Conservation (phyloP, 2,888 invertebrate genomes). For the Perizoma affinitatum region DNA sequence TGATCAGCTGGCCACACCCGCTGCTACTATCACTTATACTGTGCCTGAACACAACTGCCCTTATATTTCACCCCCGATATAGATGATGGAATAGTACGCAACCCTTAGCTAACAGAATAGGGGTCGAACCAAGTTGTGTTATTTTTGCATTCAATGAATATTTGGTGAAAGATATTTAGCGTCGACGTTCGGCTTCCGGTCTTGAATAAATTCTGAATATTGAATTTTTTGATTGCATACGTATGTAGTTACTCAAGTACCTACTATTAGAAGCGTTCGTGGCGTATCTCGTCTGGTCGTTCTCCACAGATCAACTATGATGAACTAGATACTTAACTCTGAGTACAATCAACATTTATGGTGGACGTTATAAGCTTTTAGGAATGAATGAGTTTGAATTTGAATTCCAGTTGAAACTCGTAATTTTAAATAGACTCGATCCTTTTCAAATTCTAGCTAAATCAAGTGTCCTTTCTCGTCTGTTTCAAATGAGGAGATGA, state of each 20-base stretch:
- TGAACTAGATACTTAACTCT: too few relatives aligned
- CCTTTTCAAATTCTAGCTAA: too few relatives aligned
- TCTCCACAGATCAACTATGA: too few relatives aligned
- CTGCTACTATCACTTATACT: constrained; percentile 22
- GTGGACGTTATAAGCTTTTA: too few relatives aligned
- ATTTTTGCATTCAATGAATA: constrained; percentile 21
- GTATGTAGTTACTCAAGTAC: neutral
- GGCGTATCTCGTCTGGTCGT: too few relatives aligned
- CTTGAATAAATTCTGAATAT: constrained; percentile 26
- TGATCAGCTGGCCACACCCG: constrained; percentile 77
- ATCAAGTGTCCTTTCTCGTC: too few relatives aligned
- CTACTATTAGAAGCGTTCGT: too few relatives aligned
- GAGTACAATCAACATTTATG: too few relatives aligned
- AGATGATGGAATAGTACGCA: constrained; percentile 9
- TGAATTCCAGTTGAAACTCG: too few relatives aligned
- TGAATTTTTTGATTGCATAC: constrained; percentile 6
- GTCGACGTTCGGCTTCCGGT: constrained; percentile 3
- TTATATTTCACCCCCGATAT: constrained; percentile 20
- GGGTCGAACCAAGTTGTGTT: constrained; percentile 20
- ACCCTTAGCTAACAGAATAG: constrained; percentile 11
- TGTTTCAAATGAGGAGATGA: neutral
- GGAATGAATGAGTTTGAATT: too few relatives aligned
- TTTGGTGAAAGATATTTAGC: constrained; percentile 11
- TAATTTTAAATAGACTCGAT: too few relatives aligned
- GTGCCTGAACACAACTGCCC: constrained; percentile 21